Conservation (phyloP, 1,140 invertebrate genomes). For the Tetragnatha versicolor region DNA sequence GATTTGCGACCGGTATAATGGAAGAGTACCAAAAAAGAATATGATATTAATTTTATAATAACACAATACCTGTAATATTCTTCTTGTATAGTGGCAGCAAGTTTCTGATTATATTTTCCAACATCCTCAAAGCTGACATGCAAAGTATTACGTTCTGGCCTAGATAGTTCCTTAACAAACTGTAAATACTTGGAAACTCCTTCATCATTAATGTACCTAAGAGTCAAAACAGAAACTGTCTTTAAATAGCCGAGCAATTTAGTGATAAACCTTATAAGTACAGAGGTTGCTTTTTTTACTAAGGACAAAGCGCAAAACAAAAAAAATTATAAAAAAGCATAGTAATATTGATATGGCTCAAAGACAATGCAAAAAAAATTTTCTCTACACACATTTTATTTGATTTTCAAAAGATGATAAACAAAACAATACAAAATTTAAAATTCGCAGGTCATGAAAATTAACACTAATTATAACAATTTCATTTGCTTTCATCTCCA, state of each 20-base stretch:
- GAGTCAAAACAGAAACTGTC: background rate
- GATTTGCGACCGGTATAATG: too few species aligned
- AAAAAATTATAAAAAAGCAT: background rate
- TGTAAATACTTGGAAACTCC: conserved; percentile 88
- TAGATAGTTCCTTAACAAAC: conserved; percentile 82
- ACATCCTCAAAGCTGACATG: conserved; percentile 95
- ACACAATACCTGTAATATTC: conserved; percentile 86
- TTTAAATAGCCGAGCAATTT: background rate
- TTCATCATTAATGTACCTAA: conserved; percentile 64
- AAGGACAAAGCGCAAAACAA: background rate
- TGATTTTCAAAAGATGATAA: background rate
- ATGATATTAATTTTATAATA: too few species aligned
- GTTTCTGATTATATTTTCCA: conserved; percentile 91
- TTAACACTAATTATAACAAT: too few species aligned
- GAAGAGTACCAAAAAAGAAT: too few species aligned
- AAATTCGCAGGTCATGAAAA: background rate
- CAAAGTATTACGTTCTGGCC: conserved; percentile 88
- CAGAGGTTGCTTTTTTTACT: background rate
- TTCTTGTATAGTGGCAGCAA: conserved; percentile 92
- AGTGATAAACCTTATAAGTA: background rate
- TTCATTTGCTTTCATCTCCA: too few species aligned
- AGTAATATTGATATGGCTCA: too few species aligned
- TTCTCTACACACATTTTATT: too few species aligned
- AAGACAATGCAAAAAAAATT: too few species aligned
- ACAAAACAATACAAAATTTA: background rate